A percentile compares a stretch with the other conserved stretches of the same genome.
phyloP scores from a whole-genome alignment of 1,140 invertebrate genomes.

The Drosophila lacteicornis region DNA sequence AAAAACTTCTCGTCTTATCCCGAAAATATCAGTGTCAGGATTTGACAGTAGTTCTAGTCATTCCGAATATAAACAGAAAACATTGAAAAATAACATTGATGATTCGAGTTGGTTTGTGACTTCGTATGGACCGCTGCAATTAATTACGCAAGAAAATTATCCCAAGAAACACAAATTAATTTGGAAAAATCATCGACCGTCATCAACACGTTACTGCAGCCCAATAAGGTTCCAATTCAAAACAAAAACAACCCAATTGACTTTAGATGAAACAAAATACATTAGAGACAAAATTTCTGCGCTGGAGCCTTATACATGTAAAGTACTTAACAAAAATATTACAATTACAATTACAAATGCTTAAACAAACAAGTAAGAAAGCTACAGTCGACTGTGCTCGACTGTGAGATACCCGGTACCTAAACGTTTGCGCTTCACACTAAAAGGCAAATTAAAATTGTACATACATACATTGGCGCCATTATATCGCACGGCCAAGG shows the following conservation, averaged over 20 bases:
- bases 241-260: slow-evolving; percentile 4
- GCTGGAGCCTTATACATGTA: not conserved
- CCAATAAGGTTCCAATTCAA: slow-evolving; percentile 1
- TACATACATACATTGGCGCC: too few relatives aligned
- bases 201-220: slow-evolving; percentile 1
- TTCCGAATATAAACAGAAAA: not conserved
- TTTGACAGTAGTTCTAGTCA: not conserved
- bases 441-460: too few relatives aligned
- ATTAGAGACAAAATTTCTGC: not conserved
- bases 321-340: not conserved
- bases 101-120: slow-evolving; percentile 1
- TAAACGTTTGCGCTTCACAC: too few relatives aligned
- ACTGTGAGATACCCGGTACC: too few relatives aligned
- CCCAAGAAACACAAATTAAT: slow-evolving; percentile 4
- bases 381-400: too few relatives aligned
- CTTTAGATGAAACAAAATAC: slow-evolving; percentile 2
- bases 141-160: slow-evolving; percentile 3
- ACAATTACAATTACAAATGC: slow-evolving; percentile 1
- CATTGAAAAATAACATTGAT: slow-evolving; percentile 2
- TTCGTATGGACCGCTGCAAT: slow-evolving; percentile 4
- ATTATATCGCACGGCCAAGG: too few relatives aligned
- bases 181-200: slow-evolving; percentile 10
- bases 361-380: too few relatives aligned
- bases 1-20: too few relatives aligned
- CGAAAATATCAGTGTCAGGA: not conserved